Conservation (phyloP, 1,140 invertebrate species). For the Lerema accius region DNA sequence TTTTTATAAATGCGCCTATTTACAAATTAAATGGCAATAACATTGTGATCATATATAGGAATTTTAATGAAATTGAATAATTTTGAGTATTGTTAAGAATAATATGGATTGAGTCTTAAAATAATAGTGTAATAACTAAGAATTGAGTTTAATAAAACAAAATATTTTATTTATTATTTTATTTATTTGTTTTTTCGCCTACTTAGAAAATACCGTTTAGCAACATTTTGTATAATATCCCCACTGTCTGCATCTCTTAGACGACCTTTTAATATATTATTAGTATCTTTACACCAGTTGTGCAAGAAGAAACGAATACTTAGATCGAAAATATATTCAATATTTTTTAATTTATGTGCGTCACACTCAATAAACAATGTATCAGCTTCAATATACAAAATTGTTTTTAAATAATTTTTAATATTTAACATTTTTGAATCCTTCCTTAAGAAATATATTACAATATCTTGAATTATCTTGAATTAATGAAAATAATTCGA, state of each 20-base stretch:
- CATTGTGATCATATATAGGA: too few species aligned
- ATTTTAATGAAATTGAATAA: too few species aligned
- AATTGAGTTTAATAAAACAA: too few species aligned
- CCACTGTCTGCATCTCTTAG: too few species aligned
- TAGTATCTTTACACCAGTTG: constrained; percentile 1
- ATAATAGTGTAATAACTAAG: too few species aligned
- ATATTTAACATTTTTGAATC: not conserved
- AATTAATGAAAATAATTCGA: not conserved
- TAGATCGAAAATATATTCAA: not conserved
- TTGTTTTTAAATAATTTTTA: constrained; percentile 1
- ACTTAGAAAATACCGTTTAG: not conserved
- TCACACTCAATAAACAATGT: not conserved
- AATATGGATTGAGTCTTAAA: too few species aligned
- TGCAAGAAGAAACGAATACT: not conserved
- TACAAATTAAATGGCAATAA: too few species aligned
- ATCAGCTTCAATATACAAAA: not conserved
- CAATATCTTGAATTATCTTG: not conserved
- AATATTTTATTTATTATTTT: too few species aligned
- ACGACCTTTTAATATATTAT: constrained; percentile 2
- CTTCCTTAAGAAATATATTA: not conserved
- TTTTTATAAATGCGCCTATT: too few species aligned
- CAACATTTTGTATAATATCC: not conserved
- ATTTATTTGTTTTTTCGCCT: too few species aligned
- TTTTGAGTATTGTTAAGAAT: too few species aligned
- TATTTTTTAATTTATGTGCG: constrained; percentile 2